Evolutionary conservation across 2,113 vertebrate species (phyloP).

Genomic region (Hypocryptadius cinnamomeus): DNA sequence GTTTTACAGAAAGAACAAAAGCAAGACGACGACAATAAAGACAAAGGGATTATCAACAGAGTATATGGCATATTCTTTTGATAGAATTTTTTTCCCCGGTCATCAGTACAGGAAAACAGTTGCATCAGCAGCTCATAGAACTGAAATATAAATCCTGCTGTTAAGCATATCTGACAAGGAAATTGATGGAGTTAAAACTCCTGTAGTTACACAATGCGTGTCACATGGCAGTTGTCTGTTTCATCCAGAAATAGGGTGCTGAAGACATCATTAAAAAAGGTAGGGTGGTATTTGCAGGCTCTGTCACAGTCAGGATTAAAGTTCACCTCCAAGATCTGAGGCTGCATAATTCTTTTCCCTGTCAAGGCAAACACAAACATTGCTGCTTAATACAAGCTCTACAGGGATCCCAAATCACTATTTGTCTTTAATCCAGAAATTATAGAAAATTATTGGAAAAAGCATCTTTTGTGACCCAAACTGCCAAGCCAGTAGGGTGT

Average conservation of each 20-base stretch:
- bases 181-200: not conserved
- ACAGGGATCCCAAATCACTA: not conserved
- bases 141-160: not conserved
- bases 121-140: conserved; percentile 22
- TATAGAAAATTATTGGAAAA: not conserved
- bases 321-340: conserved; percentile 94
- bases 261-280: conserved; percentile 93
- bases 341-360: conserved; percentile 84
- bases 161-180: not conserved
- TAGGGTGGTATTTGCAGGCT: conserved; percentile 91
- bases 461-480: not conserved
- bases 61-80: not conserved
- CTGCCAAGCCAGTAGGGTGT: not conserved
- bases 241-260: conserved; percentile 89
- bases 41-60: not conserved
- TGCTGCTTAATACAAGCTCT: not conserved
- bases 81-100: not conserved
- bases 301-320: conserved; percentile 92
- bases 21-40: not conserved
- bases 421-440: not conserved
- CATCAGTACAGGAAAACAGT: not conserved
- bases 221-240: conserved; percentile 72
- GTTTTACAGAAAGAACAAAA: not conserved
- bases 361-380: not conserved
- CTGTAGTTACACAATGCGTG: conserved; percentile 66